Percentiles rank a stretch among this genome's conserved stretches.
These are phyloP conservation scores for Polypedilum vanderplanki DNA, from an alignment of 1,140 invertebrate species.

Conservation along the genomic window DNA sequence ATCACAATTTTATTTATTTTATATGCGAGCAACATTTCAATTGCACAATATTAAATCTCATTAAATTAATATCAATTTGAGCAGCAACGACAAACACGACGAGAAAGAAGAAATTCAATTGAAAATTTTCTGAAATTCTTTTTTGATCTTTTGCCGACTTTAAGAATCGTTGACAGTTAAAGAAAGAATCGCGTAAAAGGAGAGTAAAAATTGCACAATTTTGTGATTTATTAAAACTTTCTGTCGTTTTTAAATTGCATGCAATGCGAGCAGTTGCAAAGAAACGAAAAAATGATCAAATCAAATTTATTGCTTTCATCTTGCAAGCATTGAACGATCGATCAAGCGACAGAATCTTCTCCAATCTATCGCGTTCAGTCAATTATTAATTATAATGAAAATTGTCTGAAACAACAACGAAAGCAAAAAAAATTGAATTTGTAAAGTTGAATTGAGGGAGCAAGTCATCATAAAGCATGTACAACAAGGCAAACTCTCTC, in stretches of 20 bases:
- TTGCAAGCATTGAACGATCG: background rate
- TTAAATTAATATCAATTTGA: too few relatives aligned
- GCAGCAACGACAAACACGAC: too few relatives aligned
- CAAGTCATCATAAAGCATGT: constrained; percentile 8
- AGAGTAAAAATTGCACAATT: background rate
- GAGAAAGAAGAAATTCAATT: too few relatives aligned
- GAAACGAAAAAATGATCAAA: background rate
- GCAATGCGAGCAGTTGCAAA: background rate
- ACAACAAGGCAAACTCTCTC: too few relatives aligned
- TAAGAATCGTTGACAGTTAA: background rate
- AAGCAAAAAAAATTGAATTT: background rate
- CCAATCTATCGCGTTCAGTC: background rate
- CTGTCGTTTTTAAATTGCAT: background rate
- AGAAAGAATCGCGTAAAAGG: background rate
- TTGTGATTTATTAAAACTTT: constrained; percentile 27
- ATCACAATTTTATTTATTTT: too few relatives aligned
- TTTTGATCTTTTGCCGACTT: too few relatives aligned
- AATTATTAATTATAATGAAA: constrained; percentile 19
- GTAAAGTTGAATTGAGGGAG: background rate
- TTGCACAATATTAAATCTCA: too few relatives aligned
- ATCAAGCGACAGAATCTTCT: constrained; percentile 7
- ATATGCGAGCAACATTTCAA: too few relatives aligned
- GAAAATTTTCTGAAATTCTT: too few relatives aligned
- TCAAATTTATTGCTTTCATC: constrained; percentile 24
- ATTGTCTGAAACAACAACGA: background rate